These are phyloP conservation scores for Alsophila aescularia DNA, from an alignment of 2,888 invertebrate species.

Conservation along the genomic window DNA sequence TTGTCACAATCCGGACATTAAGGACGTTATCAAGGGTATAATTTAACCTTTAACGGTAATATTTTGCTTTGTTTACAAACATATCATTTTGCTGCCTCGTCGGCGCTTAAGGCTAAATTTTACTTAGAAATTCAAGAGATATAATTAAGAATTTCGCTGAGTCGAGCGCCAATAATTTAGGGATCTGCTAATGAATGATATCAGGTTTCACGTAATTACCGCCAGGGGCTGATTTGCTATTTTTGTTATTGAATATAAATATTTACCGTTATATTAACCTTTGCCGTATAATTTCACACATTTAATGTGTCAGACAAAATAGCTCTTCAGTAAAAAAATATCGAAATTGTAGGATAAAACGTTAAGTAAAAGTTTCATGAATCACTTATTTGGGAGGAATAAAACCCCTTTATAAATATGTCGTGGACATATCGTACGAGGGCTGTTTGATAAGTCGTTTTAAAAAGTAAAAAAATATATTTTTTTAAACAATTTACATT, in stretches of 20 bases:
- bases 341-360: no score
- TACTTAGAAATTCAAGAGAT: slow-evolving; percentile 84
- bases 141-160: slow-evolving; percentile 83
- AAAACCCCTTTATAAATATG: no score
- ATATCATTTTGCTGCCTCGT: slow-evolving; percentile 80
- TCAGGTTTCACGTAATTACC: slow-evolving; percentile 81
- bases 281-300: not conserved
- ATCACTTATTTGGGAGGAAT: no score
- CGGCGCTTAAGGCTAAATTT: slow-evolving; percentile 77
- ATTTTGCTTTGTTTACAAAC: slow-evolving; percentile 78
- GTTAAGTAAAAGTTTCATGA: no score
- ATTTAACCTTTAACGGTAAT: slow-evolving; percentile 75
- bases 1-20: not conserved
- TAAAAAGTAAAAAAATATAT: no score
- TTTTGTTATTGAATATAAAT: slow-evolving; percentile 69
- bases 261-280: slow-evolving; percentile 40
- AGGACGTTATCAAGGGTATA: slow-evolving; percentile 63
- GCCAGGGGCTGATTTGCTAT: slow-evolving; percentile 70
- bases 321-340: no score
- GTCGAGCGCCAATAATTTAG: slow-evolving; percentile 80
- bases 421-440: no score
- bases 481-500: no score
- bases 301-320: not conserved
- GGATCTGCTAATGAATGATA: slow-evolving; percentile 81
- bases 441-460: no score